Evolutionary conservation across 2,888 invertebrate species (phyloP), one percentile per base, ranked within the genome.

Genomic region (Cartodere bifasciata): DNA sequence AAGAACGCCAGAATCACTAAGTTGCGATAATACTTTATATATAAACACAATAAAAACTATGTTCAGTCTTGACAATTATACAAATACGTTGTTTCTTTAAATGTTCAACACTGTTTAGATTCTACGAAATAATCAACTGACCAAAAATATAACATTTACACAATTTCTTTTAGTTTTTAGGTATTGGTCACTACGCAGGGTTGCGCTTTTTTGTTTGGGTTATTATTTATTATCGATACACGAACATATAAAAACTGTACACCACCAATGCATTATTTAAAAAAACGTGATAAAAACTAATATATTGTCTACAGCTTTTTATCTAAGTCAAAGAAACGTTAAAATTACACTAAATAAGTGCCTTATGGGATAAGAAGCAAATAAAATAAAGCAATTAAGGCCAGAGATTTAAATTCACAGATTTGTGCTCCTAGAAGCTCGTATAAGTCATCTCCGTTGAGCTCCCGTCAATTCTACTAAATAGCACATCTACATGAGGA

Each of bases 1-100:
- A 49, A 51, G 52, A 54, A 52, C 53, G 51, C 50, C 52, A 52
- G 49, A 39, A 46, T 45, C 52, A 42, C 50, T 53, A 53, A 45
- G 41, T 46, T 44, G 43, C 45, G 46, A 47, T 53, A 54, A 52
- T 55, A 53, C 49, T 55, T 55, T 46, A 47, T 53, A 52, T 51
- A 49, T 50, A 54, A 49, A 58, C 57, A 57, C 56, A 56, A 57
- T 56, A 57, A 54, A 56, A 58, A 55, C 55, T 56, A 56, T 49
- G 52, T 47, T 57, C 57, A 58, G 58, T 58, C 58, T 58, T 58
- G 52, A 55, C 54, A 55, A 52, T 58, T 55, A 56, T 57, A 58
- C 55, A 57, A 56, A 53, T 55, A 58, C 53, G 49, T 45, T 39
- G 45, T 48, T 47, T 46, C 45, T 49, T 44, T 36, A 44, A 52